A percentile compares a stretch with the other conserved stretches of the same genome.
Conservation (phyloP, 2,888 invertebrate genomes). For the Chrysopilus asiliformis region DNA sequence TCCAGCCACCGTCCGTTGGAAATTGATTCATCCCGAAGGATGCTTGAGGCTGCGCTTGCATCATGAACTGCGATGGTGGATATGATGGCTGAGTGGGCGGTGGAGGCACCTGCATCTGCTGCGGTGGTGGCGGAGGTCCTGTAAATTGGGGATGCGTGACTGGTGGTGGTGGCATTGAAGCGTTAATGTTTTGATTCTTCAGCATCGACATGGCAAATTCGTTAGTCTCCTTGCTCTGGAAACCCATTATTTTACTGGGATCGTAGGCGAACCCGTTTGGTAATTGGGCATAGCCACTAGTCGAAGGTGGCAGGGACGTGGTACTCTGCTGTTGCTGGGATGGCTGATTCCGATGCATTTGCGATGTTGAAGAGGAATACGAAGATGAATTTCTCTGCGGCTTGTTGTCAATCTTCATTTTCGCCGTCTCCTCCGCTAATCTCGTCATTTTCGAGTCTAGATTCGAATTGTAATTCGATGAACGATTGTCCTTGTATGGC, state of each 20-base stretch:
- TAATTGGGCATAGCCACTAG: slow-evolving; percentile 16
- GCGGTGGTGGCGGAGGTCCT: slow-evolving; percentile 12
- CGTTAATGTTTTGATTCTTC: slow-evolving; percentile 27
- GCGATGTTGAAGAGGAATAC: slow-evolving; percentile 2
- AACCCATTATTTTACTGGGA: slow-evolving; percentile 35
- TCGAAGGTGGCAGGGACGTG: no score
- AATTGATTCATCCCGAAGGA: slow-evolving; percentile 27
- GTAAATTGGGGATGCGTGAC: slow-evolving; percentile 3
- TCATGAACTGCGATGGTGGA: slow-evolving; percentile 7
- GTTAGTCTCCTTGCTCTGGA: slow-evolving; percentile 35
- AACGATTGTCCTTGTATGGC: slow-evolving; percentile 22
- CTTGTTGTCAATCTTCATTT: slow-evolving; percentile 21
- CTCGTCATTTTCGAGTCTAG: slow-evolving; percentile 21
- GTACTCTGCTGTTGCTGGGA: slow-evolving; percentile 6
- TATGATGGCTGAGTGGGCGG: slow-evolving; percentile 8
- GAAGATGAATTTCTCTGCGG: no score
- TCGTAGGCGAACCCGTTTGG: slow-evolving; percentile 32
- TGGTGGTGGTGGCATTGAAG: slow-evolving; percentile 17
- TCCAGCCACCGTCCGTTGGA: slow-evolving; percentile 24
- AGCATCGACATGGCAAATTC: slow-evolving; percentile 34
- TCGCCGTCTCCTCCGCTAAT: slow-evolving; percentile 23
- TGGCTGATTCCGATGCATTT: slow-evolving; percentile 3
- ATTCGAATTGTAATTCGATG: slow-evolving; percentile 10
- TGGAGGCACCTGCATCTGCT: slow-evolving; percentile 14
- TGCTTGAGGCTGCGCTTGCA: slow-evolving; percentile 10